Base-by-base conservation (phyloP, 1,140 invertebrate genomes). In the Pseudomyrmex pallidus region DNA sequence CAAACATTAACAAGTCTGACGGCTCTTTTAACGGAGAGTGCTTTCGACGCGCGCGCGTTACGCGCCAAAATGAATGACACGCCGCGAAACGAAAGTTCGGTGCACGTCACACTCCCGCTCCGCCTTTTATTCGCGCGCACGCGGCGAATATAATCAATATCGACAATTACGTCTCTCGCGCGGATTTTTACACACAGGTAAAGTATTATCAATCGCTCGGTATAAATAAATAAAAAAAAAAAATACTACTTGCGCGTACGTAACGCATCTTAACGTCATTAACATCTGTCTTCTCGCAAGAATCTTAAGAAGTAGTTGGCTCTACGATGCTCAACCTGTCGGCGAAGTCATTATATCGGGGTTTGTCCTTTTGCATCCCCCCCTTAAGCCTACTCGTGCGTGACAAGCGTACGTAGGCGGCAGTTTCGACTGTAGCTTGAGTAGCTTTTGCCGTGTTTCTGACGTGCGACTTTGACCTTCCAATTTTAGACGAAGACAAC, bases 1-100 rank as follows among this genome's bases (percentile, higher is more conserved):
- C 76, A 78, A 78, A 68, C 76, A 70, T 78, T 78, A 78, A 78
- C 76, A 78, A 70, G 76, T 78, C 66, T 78, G 76, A 78, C 52
- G 76, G 76, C 76, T 78, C 76, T 78, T 78, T 78, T 78, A 78
- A 78, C 76, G 46, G 64, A 54, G 64, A 57, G 52, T 78, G 64
- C 76, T 78, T 57, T 78, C 76, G 76, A 78, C 64, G 74, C 74
- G 74, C 64, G 74, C 74, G 74, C 74, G 76, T 78, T 78, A 78
- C 52, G 52, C 52, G 13, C 35, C 20, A 35, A n/a, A 68, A 78
- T 57, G 74, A 78, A 59, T 78, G 76, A 78, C 64, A 78, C 63
- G 74, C 20, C 54, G 44, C 54, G 44, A 78, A 78, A 78, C 68
- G 74, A 68, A 59, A 78, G 52, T 78, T 68, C 52, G 52, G 48